A percentile compares a stretch with the other conserved stretches of the same genome.
These are phyloP conservation scores for Centropus unirufus DNA, from an alignment of 2,113 vertebrate genomes.

Conservation along the genomic window DNA sequence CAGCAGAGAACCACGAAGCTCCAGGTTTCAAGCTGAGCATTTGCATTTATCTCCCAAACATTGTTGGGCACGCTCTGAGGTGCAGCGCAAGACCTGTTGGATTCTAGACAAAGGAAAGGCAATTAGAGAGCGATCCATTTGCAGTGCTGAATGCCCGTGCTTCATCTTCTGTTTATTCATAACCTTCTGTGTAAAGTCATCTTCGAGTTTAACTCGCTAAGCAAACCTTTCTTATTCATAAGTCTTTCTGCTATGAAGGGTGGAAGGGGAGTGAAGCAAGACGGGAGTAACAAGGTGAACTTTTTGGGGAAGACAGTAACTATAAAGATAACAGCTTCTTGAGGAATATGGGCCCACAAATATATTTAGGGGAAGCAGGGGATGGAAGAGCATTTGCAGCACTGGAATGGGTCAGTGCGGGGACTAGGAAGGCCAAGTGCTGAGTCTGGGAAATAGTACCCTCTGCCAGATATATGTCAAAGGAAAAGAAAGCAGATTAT, in stretches of 20 bases:
- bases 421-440: neutral
- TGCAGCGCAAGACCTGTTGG: neutral
- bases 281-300: neutral
- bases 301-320: neutral
- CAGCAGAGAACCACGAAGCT: neutral
- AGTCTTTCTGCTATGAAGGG: neutral
- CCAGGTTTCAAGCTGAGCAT: neutral
- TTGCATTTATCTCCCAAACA: neutral
- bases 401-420: neutral
- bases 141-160: neutral
- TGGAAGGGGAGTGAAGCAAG: neutral
- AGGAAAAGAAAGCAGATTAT: neutral
- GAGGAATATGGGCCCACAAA: neutral
- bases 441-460: neutral
- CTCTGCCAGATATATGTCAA: neutral
- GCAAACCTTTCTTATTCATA: neutral
- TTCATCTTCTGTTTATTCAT: slow-evolving; percentile 1
- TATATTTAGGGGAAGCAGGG: neutral
- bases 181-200: neutral
- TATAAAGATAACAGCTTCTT: neutral
- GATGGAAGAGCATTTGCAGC: neutral
- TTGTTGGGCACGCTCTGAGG: neutral
- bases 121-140: neutral
- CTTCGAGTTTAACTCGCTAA: slow-evolving; percentile 24
- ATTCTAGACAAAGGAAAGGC: neutral